phyloP scores from a whole-genome alignment of 2,888 invertebrate genomes.

The Acrobasis consociella region DNA sequence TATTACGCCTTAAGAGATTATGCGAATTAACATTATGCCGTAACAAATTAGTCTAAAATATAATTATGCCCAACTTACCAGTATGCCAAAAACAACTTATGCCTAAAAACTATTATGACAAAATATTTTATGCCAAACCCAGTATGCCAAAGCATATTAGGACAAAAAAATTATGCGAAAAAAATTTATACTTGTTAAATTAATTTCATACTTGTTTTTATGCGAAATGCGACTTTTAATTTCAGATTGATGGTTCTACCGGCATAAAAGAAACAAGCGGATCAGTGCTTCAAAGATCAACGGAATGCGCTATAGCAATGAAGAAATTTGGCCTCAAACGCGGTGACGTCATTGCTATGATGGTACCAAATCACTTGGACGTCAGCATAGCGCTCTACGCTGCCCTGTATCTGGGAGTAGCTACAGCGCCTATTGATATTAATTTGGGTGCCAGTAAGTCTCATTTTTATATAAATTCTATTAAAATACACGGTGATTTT shows the following conservation, averaged over 20 bases:
- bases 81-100: no score
- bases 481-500: no score
- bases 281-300: conserved; percentile 49
- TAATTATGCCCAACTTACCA: no score
- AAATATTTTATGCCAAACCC: no score
- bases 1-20: no score
- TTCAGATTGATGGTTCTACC: conserved; percentile 29
- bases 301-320: conserved; percentile 43
- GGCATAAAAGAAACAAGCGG: conserved; percentile 43
- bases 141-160: no score
- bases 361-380: conserved; percentile 52
- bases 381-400: conserved; percentile 59
- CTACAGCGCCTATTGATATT: conserved; percentile 4
- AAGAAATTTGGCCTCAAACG: conserved; percentile 45
- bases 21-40: no score
- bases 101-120: no score
- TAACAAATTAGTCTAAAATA: no score
- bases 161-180: neutral
- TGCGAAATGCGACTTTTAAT: neutral
- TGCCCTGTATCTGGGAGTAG: conserved; percentile 41
- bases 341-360: conserved; percentile 56
- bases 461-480: no score
- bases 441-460: conserved; percentile 16
- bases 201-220: no score
- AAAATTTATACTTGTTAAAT: no score